Base-by-base conservation (phyloP, 1,140 invertebrate genomes). In the Coenobita brevimanus region DNA sequence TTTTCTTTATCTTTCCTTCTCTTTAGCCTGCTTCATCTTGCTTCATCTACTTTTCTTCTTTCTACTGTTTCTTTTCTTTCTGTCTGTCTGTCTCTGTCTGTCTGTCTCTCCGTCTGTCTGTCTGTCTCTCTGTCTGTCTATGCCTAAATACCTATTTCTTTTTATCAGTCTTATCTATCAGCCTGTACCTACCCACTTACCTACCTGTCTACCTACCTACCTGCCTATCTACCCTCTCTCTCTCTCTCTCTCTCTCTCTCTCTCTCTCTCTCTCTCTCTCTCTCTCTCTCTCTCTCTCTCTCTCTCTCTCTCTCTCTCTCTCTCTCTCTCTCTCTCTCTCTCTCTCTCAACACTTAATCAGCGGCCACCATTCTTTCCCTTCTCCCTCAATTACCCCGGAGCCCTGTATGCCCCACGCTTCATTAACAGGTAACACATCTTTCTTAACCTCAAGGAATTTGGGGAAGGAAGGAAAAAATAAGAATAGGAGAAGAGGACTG, bases 181-280 rank as follows among this genome's bases (percentile, higher is more conserved):
- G 24, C n/a, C 36, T 33, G 24, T 67, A 10, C 62, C 54, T 57
- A 57, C n/a, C n/a, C 54, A 10, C n/a, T 57, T 57, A 10, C n/a
- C n/a, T 10, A n/a, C n/a, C n/a, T n/a, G 54, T n/a, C n/a, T 57
- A 57, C n/a, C n/a, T n/a, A n/a, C n/a, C n/a, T n/a, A 13, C n/a
- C n/a, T 57, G 13, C n/a, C n/a, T n/a, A 10, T 57, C n/a, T n/a
- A 10, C n/a, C n/a, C 54, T n/a, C n/a, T 57, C 54, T 13, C n/a
- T 57, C 54, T 57, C n/a, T 57, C n/a, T 57, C 54, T 57, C n/a
- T n/a, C 54, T 57, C n/a, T 57, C n/a, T 57, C n/a, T 57, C n/a
- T 57, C n/a, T n/a, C n/a, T 57, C 54, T n/a, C n/a, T 57, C 54
- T n/a, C 54, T 57, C 54, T n/a, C 54, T 57, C 54, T 10, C 54